Percentiles rank a stretch among this genome's conserved stretches.
These are phyloP conservation scores for Volucella inflata DNA, from an alignment of 2,888 invertebrate genomes.

Conservation along the genomic window DNA sequence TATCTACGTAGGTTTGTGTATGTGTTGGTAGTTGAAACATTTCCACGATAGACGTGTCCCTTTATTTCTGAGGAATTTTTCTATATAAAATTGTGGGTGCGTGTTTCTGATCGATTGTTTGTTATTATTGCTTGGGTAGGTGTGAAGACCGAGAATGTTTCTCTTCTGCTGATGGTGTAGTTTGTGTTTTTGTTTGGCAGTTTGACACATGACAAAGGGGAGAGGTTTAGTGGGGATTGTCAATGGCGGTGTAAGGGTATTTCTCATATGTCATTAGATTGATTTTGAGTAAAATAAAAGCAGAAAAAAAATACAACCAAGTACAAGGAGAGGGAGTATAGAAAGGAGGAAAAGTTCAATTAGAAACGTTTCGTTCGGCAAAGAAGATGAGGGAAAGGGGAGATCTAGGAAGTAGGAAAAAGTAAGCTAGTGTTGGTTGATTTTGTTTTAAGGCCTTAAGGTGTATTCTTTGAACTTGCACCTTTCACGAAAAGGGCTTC, in stretches of 20 bases:
- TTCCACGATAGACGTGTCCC: neutral
- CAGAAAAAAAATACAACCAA: neutral
- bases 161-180: slow-evolving; percentile 30
- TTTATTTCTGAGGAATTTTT: neutral
- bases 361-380: slow-evolving; percentile 18
- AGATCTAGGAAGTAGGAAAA: neutral
- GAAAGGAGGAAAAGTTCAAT: neutral
- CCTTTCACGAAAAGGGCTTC: slow-evolving; percentile 4
- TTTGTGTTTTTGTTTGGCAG: slow-evolving; percentile 36
- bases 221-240: neutral
- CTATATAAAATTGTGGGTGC: slow-evolving; percentile 4
- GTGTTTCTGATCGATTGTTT: slow-evolving; percentile 49
- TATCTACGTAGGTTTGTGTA: neutral
- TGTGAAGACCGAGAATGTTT: slow-evolving; percentile 28
- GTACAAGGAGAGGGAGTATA: no score
- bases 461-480: slow-evolving; percentile 17
- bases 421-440: neutral
- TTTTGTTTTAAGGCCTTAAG: slow-evolving; percentile 4
- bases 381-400: slow-evolving; percentile 3
- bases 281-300: slow-evolving; percentile 15
- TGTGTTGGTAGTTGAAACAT: slow-evolving; percentile 21
- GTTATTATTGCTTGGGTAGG: slow-evolving; percentile 27
- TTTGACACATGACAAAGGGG: slow-evolving; percentile 1
- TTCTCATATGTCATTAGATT: slow-evolving; percentile 34
- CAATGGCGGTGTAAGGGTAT: neutral